Percentiles rank a stretch among this genome's conserved stretches.
These are phyloP conservation scores for Eclectus roratus DNA, from an alignment of 2,113 vertebrate genomes.

Conservation along the genomic window DNA sequence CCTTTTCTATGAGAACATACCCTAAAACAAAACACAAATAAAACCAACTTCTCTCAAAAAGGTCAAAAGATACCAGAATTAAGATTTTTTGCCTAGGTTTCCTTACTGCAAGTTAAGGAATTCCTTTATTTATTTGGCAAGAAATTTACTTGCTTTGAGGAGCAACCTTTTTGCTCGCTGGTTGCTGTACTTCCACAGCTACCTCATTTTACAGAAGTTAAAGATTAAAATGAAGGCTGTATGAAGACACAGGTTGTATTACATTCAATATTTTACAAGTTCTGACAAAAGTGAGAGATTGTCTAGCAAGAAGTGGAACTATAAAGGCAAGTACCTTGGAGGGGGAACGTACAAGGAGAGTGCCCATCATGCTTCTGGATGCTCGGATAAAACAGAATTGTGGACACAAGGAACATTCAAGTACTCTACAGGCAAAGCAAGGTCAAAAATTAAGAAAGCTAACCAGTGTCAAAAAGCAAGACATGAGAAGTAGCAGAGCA, in stretches of 20 bases:
- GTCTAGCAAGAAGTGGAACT: neutral
- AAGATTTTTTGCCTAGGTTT: neutral
- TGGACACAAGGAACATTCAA: neutral
- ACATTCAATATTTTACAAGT: neutral
- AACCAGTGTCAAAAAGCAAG: neutral
- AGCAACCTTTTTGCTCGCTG: neutral
- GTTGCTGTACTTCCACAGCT: neutral
- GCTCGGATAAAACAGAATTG: neutral
- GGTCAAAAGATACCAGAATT: neutral
- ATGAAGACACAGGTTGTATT: neutral
- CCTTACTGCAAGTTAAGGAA: neutral
- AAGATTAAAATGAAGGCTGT: neutral
- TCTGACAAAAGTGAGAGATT: neutral
- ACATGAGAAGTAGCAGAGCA: neutral
- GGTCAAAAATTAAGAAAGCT: neutral
- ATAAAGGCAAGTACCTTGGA: neutral
- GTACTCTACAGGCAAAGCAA: neutral
- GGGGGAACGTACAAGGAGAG: neutral
- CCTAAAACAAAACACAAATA: neutral
- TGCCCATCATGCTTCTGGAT: neutral
- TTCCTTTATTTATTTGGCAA: neutral
- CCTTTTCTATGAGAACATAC: neutral
- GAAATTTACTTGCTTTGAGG: neutral
- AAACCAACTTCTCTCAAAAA: neutral
- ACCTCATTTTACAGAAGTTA: neutral